These are phyloP conservation scores for Nipponacmea schrenckii DNA, from an alignment of 2,888 invertebrate species.

Conservation along the genomic window DNA sequence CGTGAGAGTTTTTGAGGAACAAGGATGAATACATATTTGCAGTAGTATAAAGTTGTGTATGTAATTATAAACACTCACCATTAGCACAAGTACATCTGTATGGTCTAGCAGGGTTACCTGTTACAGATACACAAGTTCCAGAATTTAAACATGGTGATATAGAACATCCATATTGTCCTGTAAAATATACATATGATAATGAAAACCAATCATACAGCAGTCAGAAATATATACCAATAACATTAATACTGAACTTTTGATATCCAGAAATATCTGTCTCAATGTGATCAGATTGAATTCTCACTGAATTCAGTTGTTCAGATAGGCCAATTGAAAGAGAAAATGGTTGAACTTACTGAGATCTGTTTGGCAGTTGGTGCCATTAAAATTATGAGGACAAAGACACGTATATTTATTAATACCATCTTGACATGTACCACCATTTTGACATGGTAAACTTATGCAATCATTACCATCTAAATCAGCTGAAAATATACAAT, in stretches of 20 bases:
- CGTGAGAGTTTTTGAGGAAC: no score
- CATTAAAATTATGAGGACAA: slow-evolving; percentile 58
- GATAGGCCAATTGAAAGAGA: no score
- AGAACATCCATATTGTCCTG: slow-evolving; percentile 46
- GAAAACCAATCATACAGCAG: neutral
- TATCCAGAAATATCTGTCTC: no score
- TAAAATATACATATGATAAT: slow-evolving; percentile 16
- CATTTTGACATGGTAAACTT: slow-evolving; percentile 74
- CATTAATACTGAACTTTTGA: no score
- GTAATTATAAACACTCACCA: slow-evolving; percentile 22
- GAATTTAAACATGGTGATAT: slow-evolving; percentile 38
- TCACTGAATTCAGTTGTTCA: no score
- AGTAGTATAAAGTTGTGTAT: neutral
- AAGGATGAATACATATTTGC: no score
- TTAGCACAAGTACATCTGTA: slow-evolving; percentile 42
- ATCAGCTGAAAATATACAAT: slow-evolving; percentile 32
- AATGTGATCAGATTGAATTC: no score
- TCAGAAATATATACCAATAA: neutral
- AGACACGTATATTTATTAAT: slow-evolving; percentile 48
- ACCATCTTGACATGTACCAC: slow-evolving; percentile 71
- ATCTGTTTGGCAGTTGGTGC: slow-evolving; percentile 68
- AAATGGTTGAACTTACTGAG: slow-evolving; percentile 32
- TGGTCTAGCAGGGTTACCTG: slow-evolving; percentile 64
- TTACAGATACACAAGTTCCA: slow-evolving; percentile 76
- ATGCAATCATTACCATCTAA: slow-evolving; percentile 42